A percentile compares a stretch with the other conserved stretches of the same genome.
Conservation (phyloP, 2,113 vertebrate species). For the Oreotrochilus melanogaster region DNA sequence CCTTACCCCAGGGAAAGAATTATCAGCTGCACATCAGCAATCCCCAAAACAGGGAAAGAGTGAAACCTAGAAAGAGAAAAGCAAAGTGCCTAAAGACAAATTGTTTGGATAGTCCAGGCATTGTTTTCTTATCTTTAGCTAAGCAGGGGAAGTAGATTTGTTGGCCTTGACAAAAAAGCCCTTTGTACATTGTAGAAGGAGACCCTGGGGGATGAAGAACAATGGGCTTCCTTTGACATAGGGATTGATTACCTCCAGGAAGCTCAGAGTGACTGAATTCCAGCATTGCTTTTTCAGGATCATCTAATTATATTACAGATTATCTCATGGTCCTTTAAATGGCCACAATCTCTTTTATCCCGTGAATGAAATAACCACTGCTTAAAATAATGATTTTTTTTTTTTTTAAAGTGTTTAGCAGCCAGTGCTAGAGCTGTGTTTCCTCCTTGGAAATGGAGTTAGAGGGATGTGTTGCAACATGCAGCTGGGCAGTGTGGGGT, state of each 20-base stretch:
- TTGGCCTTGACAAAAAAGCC: slow-evolving; percentile 13
- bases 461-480: not conserved
- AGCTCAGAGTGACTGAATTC: slow-evolving; percentile 51
- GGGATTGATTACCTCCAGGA: slow-evolving; percentile 55
- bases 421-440: accelerated
- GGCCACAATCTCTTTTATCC: slow-evolving; percentile 11
- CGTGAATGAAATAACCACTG: slow-evolving; percentile 9
- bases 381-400: not conserved
- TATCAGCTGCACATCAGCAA: not conserved
- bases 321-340: slow-evolving; percentile 10
- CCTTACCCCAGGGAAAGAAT: not conserved
- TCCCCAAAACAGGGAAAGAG: not conserved
- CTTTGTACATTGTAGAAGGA: slow-evolving; percentile 13
- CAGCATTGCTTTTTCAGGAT: slow-evolving; percentile 46
- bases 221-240: slow-evolving; percentile 39
- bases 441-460: accelerated
- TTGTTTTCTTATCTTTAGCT: slow-evolving; percentile 34
- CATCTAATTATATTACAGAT: slow-evolving; percentile 46
- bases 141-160: slow-evolving; percentile 30
- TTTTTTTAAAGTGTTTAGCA: not conserved
- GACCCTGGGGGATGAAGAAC: not conserved
- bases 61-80: slow-evolving; percentile 12
- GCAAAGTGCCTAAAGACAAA: slow-evolving; percentile 19
- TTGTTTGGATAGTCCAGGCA: not conserved
- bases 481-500: not conserved